Percentiles rank a stretch among this genome's conserved stretches.
phyloP scores from a whole-genome alignment of 2,888 invertebrate species.

The Dusona sp. region DNA sequence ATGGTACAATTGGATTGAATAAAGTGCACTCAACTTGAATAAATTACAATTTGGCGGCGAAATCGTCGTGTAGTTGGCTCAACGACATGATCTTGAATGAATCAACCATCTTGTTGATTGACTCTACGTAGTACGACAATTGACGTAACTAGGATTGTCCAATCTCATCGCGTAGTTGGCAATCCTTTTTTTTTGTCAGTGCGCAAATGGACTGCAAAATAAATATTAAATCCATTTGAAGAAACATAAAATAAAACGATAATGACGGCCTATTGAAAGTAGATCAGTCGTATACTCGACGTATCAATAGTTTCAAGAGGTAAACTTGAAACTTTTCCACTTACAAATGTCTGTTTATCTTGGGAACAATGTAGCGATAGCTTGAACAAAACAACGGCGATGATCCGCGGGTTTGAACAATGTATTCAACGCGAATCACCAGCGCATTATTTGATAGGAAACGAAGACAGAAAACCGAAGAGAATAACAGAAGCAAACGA shows the following conservation, averaged over 20 bases:
- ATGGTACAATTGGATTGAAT: no score
- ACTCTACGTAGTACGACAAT: no score
- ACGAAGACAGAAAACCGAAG: neutral
- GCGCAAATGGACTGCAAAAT: no score
- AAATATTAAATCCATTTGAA: neutral
- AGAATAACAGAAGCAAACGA: neutral
- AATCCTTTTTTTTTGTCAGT: no score
- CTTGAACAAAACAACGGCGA: neutral
- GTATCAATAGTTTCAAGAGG: constrained; percentile 1
- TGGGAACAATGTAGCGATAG: constrained; percentile 4
- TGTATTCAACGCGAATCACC: constrained; percentile 13
- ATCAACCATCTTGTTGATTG: no score
- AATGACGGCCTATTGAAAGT: neutral
- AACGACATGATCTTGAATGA: no score
- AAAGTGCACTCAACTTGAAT: no score
- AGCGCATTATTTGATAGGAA: neutral
- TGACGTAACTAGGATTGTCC: no score
- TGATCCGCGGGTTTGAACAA: constrained; percentile 16
- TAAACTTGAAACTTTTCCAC: constrained; percentile 14
- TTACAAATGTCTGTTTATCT: constrained; percentile 7
- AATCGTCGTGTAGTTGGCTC: no score
- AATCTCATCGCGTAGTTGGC: no score
- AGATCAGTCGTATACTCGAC: neutral
- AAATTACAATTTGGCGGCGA: no score
- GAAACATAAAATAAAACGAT: neutral